These are phyloP conservation scores for Hirtodrosophila trivittata DNA, from an alignment of 2,888 invertebrate species.

Conservation along the genomic window DNA sequence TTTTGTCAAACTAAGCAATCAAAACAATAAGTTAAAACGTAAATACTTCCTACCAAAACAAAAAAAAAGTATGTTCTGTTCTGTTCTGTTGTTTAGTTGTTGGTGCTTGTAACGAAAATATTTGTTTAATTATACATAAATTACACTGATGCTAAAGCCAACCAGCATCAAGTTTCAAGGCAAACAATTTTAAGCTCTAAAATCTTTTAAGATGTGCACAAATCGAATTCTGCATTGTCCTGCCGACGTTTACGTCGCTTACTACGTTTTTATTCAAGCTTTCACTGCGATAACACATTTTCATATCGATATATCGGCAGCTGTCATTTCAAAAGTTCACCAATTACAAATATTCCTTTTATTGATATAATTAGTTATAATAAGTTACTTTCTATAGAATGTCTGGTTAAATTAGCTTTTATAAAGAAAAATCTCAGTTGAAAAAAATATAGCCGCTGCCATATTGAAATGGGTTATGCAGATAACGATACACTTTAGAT, in stretches of 20 bases:
- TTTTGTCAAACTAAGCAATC: neutral
- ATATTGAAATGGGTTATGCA: too few species aligned
- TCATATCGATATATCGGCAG: slow-evolving; percentile 4
- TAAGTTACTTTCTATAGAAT: too few species aligned
- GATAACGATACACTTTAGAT: too few species aligned
- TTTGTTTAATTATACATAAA: slow-evolving; percentile 4
- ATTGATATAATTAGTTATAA: too few species aligned
- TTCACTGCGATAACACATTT: slow-evolving; percentile 1
- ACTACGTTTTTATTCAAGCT: slow-evolving; percentile 12
- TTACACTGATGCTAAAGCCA: slow-evolving; percentile 29
- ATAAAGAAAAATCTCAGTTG: too few species aligned
- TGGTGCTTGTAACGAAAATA: slow-evolving; percentile 7
- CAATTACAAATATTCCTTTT: too few species aligned
- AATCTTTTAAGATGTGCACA: slow-evolving; percentile 17
- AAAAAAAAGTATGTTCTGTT: slow-evolving; percentile 5
- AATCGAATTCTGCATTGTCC: slow-evolving; percentile 24
- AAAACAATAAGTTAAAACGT: slow-evolving; percentile 1
- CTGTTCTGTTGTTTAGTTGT: slow-evolving; percentile 8
- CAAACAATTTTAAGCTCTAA: slow-evolving; percentile 22
- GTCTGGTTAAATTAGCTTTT: too few species aligned
- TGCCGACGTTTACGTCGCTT: slow-evolving; percentile 27
- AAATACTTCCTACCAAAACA: slow-evolving; percentile 4
- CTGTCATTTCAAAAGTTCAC: neutral
- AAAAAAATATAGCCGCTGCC: too few species aligned
- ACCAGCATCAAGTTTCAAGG: slow-evolving; percentile 6